Evolutionary conservation across 2,797 vertebrate species (phyloP), one percentile per base, ranked within the genome.

Genomic region (Enteromius viviparus): DNA sequence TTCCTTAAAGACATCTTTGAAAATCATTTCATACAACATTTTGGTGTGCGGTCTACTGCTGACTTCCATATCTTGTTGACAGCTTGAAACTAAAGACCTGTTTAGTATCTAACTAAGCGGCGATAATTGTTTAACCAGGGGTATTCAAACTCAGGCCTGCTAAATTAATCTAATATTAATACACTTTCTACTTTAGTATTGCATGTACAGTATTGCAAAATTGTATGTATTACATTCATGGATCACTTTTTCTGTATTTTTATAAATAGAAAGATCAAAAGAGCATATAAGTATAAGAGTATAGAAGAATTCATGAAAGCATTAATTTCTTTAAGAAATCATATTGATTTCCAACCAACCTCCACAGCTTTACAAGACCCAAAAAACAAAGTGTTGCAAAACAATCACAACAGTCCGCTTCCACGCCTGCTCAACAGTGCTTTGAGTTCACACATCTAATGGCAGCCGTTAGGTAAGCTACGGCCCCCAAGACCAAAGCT

Each of bases 401-500:
- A 88, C 82, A 85, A 79, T 87, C 86, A 72, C 82, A 85, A 76
- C 62, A 42, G 75, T 51, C 72, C 69, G 74, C 88, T 84, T 89
- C 82, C 85, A 86, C 80, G 76, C 64, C 84, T 72, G 84, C 85
- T 81, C 76, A 77, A 49, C 78, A 62, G 81, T 74, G 53, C 84
- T 80, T 75, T 45, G 76, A 86, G 78, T 90, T 90, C 87, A 86
- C 89, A 89, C 87, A 85, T 90, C 85, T 87, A 86, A 89, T 45
- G 78, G 80, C 78, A 78, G 86, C 89, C 85, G 72, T 90, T 88
- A 87, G 86, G 45, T 60, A 55, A 82, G 76, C 83, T 78, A 64
- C 34, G 78, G 71, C 84, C 85, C 84, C 72, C 34, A 34, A 87
- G 78, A 86, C 87, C 83, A 88, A 78, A 85, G 89, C 84, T 84